phyloP scores from a whole-genome alignment of 1,140 invertebrate species.

The Octopus bimaculoides region DNA sequence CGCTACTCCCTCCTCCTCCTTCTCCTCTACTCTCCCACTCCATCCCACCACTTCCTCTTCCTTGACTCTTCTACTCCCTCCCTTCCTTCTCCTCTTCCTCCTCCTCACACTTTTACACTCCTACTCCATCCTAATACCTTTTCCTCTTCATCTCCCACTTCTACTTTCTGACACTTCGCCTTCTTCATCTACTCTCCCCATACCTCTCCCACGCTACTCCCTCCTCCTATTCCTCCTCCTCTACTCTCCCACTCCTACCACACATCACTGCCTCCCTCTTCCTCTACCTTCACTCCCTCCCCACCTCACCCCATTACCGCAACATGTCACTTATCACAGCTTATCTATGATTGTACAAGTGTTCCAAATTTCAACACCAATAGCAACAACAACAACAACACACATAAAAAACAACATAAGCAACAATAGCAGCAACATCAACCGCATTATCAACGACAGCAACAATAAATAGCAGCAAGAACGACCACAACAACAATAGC shows the following conservation, averaged over 20 bases:
- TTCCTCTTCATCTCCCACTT: slow-evolving; percentile 10
- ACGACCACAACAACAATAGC: too few relatives aligned
- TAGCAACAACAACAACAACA: too few relatives aligned
- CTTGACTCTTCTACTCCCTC: background rate
- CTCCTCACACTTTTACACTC: background rate
- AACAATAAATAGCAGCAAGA: too few relatives aligned
- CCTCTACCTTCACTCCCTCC: background rate
- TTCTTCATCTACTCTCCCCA: slow-evolving; percentile 9
- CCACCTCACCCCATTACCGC: too few relatives aligned
- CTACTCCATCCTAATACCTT: slow-evolving; percentile 9
- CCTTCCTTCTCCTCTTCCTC: background rate
- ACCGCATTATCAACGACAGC: too few relatives aligned
- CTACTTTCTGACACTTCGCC: background rate
- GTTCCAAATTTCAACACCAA: too few relatives aligned
- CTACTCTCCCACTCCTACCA: slow-evolving; percentile 10
- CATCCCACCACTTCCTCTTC: background rate
- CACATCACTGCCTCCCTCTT: background rate
- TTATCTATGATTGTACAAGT: too few relatives aligned
- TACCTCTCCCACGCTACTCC: slow-evolving; percentile 11
- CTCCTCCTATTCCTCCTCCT: background rate
- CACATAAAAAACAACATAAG: too few relatives aligned
- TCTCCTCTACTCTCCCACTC: slow-evolving; percentile 6
- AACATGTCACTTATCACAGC: too few relatives aligned
- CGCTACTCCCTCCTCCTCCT: background rate
- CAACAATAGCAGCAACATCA: too few relatives aligned